Evolutionary conservation across 2,797 vertebrate species (phyloP).

Genomic region (Neosilurus hyrtlii): DNA sequence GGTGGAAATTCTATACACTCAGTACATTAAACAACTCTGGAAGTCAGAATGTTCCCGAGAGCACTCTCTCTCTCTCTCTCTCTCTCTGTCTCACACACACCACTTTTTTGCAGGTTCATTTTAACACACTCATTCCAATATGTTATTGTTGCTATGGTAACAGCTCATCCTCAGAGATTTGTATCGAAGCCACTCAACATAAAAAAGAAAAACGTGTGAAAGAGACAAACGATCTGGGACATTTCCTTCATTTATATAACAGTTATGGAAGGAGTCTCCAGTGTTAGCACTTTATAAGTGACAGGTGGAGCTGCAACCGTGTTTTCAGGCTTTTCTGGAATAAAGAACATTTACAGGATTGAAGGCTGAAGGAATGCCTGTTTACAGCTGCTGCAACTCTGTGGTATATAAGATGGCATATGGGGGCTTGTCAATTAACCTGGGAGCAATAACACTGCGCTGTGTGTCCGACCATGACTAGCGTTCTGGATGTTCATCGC

Average conservation of each 20-base stretch:
- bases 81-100: neutral
- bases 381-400: neutral
- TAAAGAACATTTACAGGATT: neutral
- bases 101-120: neutral
- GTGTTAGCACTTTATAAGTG: neutral
- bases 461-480: too few relatives aligned
- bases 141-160: neutral
- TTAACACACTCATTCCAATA: neutral
- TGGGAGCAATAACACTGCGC: too few relatives aligned
- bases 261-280: neutral
- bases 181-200: neutral
- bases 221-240: too few relatives aligned
- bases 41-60: neutral
- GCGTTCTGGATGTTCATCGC: too few relatives aligned
- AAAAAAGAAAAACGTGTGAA: too few relatives aligned
- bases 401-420: neutral
- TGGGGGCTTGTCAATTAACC: neutral
- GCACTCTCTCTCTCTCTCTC: neutral
- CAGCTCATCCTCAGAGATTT: neutral
- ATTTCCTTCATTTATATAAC: too few relatives aligned
- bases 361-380: neutral
- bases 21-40: neutral
- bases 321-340: neutral
- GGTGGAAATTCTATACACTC: neutral
- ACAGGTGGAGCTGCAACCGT: neutral